These are phyloP conservation scores for Actenoides hombroni DNA, from an alignment of 2,113 vertebrate species.

Conservation along the genomic window DNA sequence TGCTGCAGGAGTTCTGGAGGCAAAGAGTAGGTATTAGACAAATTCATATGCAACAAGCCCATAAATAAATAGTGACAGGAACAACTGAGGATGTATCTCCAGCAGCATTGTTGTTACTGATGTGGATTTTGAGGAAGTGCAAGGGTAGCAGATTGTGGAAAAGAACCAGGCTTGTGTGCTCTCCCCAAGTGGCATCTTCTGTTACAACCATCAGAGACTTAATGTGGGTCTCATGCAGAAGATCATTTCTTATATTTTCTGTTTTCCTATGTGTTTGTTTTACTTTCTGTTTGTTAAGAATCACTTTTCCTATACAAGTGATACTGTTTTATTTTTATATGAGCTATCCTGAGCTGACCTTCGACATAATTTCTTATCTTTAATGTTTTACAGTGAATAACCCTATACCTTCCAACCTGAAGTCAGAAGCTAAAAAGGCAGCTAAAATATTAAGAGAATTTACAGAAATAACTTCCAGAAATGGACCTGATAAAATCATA, in stretches of 20 bases:
- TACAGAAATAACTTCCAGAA: conserved; percentile 91
- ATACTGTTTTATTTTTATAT: neutral
- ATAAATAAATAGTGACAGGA: neutral
- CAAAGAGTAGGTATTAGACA: neutral
- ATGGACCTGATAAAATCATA: conserved; percentile 94
- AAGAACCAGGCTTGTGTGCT: neutral
- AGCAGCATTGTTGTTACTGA: neutral
- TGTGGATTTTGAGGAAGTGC: neutral
- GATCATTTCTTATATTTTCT: neutral
- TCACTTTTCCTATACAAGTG: neutral
- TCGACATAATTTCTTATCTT: neutral
- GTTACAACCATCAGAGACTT: neutral
- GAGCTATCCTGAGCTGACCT: neutral
- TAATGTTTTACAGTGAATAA: conserved; percentile 87
- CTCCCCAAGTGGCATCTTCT: neutral
- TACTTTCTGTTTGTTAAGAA: neutral
- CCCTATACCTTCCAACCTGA: conserved; percentile 91
- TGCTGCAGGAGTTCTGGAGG: neutral
- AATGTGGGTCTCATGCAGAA: neutral
- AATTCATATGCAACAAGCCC: neutral
- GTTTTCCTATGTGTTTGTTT: neutral
- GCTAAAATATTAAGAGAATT: conserved; percentile 95
- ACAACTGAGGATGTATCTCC: neutral
- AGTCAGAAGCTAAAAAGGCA: conserved; percentile 94
- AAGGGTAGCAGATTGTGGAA: neutral